Base-by-base conservation (phyloP, 2,888 invertebrate species). In the Leptinotarsa tumamoca region DNA sequence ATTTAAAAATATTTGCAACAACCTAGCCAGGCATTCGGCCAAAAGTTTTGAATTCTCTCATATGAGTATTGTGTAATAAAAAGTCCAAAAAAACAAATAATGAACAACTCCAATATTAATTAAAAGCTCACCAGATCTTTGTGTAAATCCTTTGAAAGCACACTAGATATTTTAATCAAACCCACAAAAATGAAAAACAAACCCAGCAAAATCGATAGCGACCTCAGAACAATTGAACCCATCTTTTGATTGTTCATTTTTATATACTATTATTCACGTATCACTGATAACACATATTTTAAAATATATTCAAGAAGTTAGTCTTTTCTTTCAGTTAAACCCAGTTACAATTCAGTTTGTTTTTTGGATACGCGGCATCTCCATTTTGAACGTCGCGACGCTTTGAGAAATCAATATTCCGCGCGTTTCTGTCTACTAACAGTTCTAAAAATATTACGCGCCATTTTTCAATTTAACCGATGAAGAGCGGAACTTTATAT, bases 181-280 rank as follows among this genome's bases (percentile, higher is more conserved):
- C 98, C 98, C 81, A 98, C 96, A 88, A 98, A 97, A 86, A 98
- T 93, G 89, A 98, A 98, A 90, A 98, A 98, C 84, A 98, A 90
- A 78, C 98, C 98, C 87, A 98, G 90, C 71, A 98, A 92, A 84
- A 98, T 91, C 70, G 98, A 98, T 84, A 98, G 91, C 87, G 97
- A 96, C 89, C 94, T 96, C 79, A 98, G 89, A 83, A 97, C 98
- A 85, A 97, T 93, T 82, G 95, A 93, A 84, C 90, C 91, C 92
- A 92, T 91, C 80, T 80, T 82, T 54, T 73, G 70, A 58, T 72
- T 79, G 56, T 70, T 78, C 77, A 78, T 78, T 69, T 70, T 73
- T 71, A 67, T 67, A 68, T 23, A 71, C 71, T 66, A 72, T 72
- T 71, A 71, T 63, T 71, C 66, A 68, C 51, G 54, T n/a, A 33